Base-by-base conservation (phyloP, 2,797 vertebrate genomes). In the Melanogrammus aeglefinus region DNA sequence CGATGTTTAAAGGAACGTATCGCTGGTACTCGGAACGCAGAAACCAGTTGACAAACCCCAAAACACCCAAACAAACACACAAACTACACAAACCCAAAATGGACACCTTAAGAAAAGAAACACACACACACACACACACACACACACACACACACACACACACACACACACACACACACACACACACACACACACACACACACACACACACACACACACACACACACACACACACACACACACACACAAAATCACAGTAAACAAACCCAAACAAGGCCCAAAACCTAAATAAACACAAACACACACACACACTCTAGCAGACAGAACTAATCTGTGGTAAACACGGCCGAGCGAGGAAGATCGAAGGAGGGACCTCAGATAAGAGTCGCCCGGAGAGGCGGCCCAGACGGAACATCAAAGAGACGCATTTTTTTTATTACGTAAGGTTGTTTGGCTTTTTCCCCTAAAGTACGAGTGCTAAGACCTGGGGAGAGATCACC, bases 331-430 rank as follows among this genome's bases (percentile, higher is more conserved):
- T 70, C 63, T 51, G 51, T 51, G 9, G 77, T 69, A 66, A 78
- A 77, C 72, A 76, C 76, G 75, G 44, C 75, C 75, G 74, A 71
- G 29, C 70, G 14, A 69, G 24, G 24, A 63, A 78, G 72, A 79
- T 75, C 79, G 69, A 31, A 38, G 74, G 72, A 77, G 31, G 78
- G 79, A 84, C 87, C 82, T 85, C 82, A 85, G 88, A 86, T 78
- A 72, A 31, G 76, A 39, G 78, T 79, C 72, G 79, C 79, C 86
- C 79, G 57, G 75, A 78, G 87, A 87, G 80, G 79, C 33, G 24
- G 78, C 74, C 21, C n/a, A 66, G n/a, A 77, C 29, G 76, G 39
- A 82, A 80, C 82, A 81, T 85, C 85, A 88, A 80, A 89, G 74
- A 73, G 47, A 71, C 57, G 27, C n/a, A 24, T 14, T 21, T 63